Evolutionary conservation across 1,140 invertebrate genomes (phyloP).

Genomic region (Cherax quadricarinatus): DNA sequence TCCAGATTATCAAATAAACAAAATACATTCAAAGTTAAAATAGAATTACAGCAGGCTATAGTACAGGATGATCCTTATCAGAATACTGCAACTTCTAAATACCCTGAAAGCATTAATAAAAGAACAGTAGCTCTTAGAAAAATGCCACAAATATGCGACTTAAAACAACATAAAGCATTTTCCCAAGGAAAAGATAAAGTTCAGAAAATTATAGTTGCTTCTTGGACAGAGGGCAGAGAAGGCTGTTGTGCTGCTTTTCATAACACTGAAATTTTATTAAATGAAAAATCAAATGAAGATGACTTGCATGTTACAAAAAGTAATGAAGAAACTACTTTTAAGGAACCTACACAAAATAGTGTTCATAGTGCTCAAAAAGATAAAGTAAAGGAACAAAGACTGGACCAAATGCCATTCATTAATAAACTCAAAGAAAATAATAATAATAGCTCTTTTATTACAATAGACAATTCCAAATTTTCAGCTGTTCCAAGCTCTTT

Average conservation of each 20-base stretch:
- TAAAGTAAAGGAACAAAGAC: neutral
- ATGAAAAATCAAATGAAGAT: neutral
- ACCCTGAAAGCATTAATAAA: neutral
- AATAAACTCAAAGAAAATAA: neutral
- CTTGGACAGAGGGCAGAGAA: neutral
- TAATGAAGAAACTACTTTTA: neutral
- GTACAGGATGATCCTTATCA: neutral
- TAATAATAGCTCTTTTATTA: neutral
- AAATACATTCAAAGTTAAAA: neutral
- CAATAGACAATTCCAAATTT: slow-evolving; percentile 39
- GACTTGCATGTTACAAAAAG: neutral
- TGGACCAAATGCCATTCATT: neutral
- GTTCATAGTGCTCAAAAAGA: neutral
- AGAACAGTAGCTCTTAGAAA: slow-evolving; percentile 16
- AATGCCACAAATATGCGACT: neutral
- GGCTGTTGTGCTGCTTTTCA: neutral
- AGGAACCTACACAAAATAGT: neutral
- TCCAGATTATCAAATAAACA: neutral
- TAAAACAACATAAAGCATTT: neutral
- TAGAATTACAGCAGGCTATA: neutral
- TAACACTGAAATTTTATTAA: neutral
- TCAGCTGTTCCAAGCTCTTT: slow-evolving; percentile 24
- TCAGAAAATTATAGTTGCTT: slow-evolving; percentile 3
- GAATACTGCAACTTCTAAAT: neutral
- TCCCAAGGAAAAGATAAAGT: neutral